Evolutionary conservation across 1,140 invertebrate genomes (phyloP), one percentile per base, ranked within the genome.

Genomic region (Ruditapes philippinarum): DNA sequence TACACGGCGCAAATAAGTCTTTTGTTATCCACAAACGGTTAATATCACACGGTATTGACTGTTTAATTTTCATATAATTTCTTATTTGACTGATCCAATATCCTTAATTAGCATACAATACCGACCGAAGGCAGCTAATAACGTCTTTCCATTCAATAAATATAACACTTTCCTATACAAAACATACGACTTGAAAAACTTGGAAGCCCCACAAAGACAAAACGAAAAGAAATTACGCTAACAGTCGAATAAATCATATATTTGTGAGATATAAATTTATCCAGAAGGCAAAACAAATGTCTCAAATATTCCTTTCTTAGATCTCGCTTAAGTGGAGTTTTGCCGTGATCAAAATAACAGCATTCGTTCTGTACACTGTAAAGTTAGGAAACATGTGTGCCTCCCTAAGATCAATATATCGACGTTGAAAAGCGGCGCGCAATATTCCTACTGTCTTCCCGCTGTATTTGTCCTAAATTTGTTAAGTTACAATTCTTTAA

Each of bases 351-450:
- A 70, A 70, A 70, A 36, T 70, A 70, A 70, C 65, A 17, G 28
- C 65, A 17, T 17, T 70, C 33, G 7, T 25, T 19, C 65, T 70
- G 38, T n/a, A 40, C 11, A 70, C 36, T 38, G 65, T 40, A 38
- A 70, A 70, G 22, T 70, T 70, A 70, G 65, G 65, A 38, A 70
- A 70, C 65, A 70, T 70, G 65, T 70, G 65, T 70, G 65, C 65
- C 65, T 40, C 65, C 5, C 33, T 70, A 14, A 7, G 33, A 70
- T 70, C 65, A 38, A 70, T 70, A 70, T 70, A 70, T 70, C 65
- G 65, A 70, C 33, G 65, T 38, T 70, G 33, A 70, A 70, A 70
- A 36, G 11, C 33, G 65, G 65, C 65, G 33, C 65, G 65, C 65
- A 40, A 38, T 70, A 70, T 70, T 70, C 65, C 22, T 1, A 25